Evolutionary conservation across 2,113 vertebrate genomes (phyloP).

Genomic region (Myotis brandtii): DNA sequence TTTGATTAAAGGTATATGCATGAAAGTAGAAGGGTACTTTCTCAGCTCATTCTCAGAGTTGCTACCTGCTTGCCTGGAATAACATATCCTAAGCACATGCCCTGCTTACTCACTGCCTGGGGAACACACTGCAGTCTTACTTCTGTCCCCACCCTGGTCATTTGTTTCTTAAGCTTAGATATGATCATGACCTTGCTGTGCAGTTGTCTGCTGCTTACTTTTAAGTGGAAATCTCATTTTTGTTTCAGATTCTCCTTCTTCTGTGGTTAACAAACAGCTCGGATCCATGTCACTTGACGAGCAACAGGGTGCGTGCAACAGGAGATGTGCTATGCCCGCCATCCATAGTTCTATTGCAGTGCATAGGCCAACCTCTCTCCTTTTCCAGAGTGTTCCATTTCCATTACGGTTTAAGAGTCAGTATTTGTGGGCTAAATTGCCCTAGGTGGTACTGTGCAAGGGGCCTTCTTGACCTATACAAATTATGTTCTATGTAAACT

Average conservation of each 20-base stretch:
- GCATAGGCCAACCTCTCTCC: slow-evolving; percentile 72
- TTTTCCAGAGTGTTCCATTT: slow-evolving; percentile 77
- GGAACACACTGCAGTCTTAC: slow-evolving; percentile 75
- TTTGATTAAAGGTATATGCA: slow-evolving; percentile 61
- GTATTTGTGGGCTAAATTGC: slow-evolving; percentile 70
- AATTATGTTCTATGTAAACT: slow-evolving; percentile 15
- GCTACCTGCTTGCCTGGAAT: slow-evolving; percentile 73
- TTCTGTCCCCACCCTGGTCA: slow-evolving; percentile 74
- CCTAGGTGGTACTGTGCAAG: slow-evolving; percentile 66
- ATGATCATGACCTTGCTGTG: slow-evolving; percentile 87
- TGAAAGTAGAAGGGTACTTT: slow-evolving; percentile 43
- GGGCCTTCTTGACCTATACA: neutral
- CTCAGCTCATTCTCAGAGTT: slow-evolving; percentile 61
- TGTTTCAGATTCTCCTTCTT: slow-evolving; percentile 99
- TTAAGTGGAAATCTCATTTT: slow-evolving; percentile 94
- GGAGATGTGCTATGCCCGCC: slow-evolving; percentile 85
- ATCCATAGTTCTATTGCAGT: slow-evolving; percentile 82
- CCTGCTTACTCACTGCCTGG: slow-evolving; percentile 84
- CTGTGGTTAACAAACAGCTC: slow-evolving; percentile 99
- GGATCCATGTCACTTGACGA: slow-evolving; percentile 99
- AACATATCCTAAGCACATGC: slow-evolving; percentile 74
- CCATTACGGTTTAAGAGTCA: slow-evolving; percentile 76
- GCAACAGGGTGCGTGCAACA: slow-evolving; percentile 95
- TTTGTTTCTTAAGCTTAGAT: slow-evolving; percentile 83
- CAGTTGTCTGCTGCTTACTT: slow-evolving; percentile 89